Evolutionary conservation across 92 coral and sea anemone species (phyloP).

Genomic region (Scolanthus callimorphus): DNA sequence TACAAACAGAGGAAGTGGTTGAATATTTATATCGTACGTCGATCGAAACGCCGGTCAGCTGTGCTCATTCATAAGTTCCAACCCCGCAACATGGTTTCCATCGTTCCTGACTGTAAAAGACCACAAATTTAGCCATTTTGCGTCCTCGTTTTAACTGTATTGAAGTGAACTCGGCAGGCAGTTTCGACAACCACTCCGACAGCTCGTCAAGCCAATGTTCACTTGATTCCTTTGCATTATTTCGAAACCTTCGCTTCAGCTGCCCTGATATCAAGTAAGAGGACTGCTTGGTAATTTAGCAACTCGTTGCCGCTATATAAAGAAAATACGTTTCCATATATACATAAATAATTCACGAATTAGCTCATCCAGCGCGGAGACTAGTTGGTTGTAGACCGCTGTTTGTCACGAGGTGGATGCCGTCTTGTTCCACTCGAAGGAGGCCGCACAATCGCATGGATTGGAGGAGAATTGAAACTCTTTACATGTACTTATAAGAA

Average conservation of each 20-base stretch:
- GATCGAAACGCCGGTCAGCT: constrained; percentile 42
- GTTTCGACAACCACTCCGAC: too few relatives aligned
- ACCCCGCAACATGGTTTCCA: not conserved
- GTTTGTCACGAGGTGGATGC: constrained; percentile 3
- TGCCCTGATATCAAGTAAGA: too few relatives aligned
- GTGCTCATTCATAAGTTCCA: constrained; percentile 10
- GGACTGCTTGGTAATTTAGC: not conserved
- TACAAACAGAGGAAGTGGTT: not conserved
- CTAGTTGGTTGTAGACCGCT: not conserved
- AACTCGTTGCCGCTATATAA: constrained; percentile 7
- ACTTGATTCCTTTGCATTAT: too few relatives aligned
- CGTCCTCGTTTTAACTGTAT: too few relatives aligned
- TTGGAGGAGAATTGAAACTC: not conserved
- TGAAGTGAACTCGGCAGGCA: too few relatives aligned
- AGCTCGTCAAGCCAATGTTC: too few relatives aligned
- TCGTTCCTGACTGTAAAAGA: not conserved
- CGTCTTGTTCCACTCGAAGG: constrained; percentile 2
- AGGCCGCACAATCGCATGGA: not conserved
- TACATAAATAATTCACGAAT: constrained; percentile 78
- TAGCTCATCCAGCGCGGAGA: constrained; percentile 46
- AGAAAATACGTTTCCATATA: constrained; percentile 39
- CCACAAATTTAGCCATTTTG: too few relatives aligned
- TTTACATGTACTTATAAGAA: not conserved
- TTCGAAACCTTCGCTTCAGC: too few relatives aligned
- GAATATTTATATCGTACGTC: not conserved